Base-by-base conservation (phyloP, 2,797 vertebrate species). In the Cyclura pinguis region DNA sequence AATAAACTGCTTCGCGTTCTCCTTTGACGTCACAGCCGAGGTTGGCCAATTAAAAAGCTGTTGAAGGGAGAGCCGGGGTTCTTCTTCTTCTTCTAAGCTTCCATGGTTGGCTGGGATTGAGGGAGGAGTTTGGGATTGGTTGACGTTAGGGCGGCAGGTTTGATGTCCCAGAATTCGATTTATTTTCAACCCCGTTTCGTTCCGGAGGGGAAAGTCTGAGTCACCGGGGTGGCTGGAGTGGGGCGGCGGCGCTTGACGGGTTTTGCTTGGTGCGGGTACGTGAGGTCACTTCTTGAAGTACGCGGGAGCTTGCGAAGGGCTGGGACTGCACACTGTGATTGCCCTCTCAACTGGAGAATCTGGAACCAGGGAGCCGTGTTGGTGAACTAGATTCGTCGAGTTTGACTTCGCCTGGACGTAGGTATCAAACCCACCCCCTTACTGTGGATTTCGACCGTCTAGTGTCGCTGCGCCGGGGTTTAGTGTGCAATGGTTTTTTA, bases 81-180 rank as follows among this genome's bases (percentile, higher is more conserved):
- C 14, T 42, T 47, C 20, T 32, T 47, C 12, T 32, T 67, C 13
- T 9, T 13, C 52, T 59, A 13, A 14, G 10, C 32, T 38, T 78
- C 73, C 52, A 42, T 83, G 91, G 94, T 96, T 94, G 93, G 95
- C 73, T n/a, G 87, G 50, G 32, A n/a, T 42, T 18, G 82, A 67
- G 90, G 59, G 92, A 88, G 93, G 90, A 92, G 64, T 9, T 32
- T 69, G 42, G 27, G 83, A 91, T 86, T 86, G 85, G 85, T 29
- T 18, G 73, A 9, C 6, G 6, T 3, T 24, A 6, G 67, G 55
- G 85, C 85, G 91, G 88, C 22, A 32, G 27, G 55, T 87, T 89
- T 80, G 42, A 89, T 10, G 35, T 16, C 52, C 59, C 22, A 1
- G 13, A 20, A 22, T 10, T 47, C 18, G 13, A 6, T 84, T 35